Base-by-base conservation (phyloP, 2,888 invertebrate species). In the Metopia argyrocephala region DNA sequence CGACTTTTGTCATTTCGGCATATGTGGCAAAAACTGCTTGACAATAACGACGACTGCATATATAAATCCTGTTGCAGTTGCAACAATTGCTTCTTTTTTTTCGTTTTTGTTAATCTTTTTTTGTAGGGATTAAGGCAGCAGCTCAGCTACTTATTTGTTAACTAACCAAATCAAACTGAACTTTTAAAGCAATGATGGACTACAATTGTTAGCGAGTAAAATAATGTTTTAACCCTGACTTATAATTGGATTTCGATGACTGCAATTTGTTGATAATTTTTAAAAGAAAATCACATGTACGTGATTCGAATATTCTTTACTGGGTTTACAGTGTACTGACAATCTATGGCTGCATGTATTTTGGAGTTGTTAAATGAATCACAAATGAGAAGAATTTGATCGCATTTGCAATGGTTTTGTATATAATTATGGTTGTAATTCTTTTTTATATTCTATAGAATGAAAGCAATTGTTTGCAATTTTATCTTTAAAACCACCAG, bases 211-310 rank as follows among this genome's bases (percentile, higher is more conserved):
- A 75, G 78, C 78, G 69, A 78, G 15, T 4, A 38, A 12, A 38
- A 38, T 38, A 52, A 75, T 66, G n/a, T 78, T 81, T 70, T 81
- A 81, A 71, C 82, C 82, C 76, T 82, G 81, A 79, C 84, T 84
- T 85, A 83, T 87, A 88, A 88, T 88, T 88, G 88, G 88, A 88
- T 88, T 88, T 85, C 87, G 87, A 88, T 88, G 88, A 87, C 88
- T 88, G 88, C 88, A 87, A 88, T 87, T 88, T 88, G 88, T 87
- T 87, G 88, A 88, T 88, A 88, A 88, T 88, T 88, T 87, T 85
- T 70, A 50, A 38, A 70, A 78, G 54, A 65, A 81, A 81, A 70
- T 68, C 76, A 64, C 18, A 52, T 59, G 79, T 78, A 78, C 78
- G 81, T 81, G 78, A 64, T 25, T 38, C 45, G 48, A 65, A 78